Percentiles rank a stretch among this genome's conserved stretches.
These are phyloP conservation scores for Eucidaris tribuloides DNA, from an alignment of 35 echinoderm and acorn worm species.

Conservation along the genomic window DNA sequence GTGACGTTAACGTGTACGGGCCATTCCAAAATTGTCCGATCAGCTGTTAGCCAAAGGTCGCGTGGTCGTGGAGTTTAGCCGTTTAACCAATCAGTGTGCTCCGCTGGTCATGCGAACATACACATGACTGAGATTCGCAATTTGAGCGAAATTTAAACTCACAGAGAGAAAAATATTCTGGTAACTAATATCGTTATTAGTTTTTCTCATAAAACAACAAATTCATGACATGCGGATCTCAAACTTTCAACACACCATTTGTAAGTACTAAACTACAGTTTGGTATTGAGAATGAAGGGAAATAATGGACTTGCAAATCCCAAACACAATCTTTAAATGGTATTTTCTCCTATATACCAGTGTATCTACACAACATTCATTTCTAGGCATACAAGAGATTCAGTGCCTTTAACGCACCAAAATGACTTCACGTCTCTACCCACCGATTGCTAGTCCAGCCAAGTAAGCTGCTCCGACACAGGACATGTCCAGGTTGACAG, in stretches of 20 bases:
- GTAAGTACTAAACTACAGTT: not conserved
- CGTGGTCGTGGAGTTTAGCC: too few relatives aligned
- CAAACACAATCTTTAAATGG: not conserved
- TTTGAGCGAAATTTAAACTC: too few relatives aligned
- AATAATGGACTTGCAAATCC: not conserved
- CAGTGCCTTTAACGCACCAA: not conserved
- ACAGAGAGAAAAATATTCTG: not conserved
- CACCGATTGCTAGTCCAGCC: constrained; percentile 81
- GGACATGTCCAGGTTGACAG: constrained; percentile 79
- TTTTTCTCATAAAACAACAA: too few relatives aligned
- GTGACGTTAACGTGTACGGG: too few relatives aligned
- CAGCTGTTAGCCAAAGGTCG: too few relatives aligned
- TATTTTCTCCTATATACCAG: not conserved
- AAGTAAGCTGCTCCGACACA: constrained; percentile 90
- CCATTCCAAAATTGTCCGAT: too few relatives aligned
- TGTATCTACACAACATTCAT: not conserved
- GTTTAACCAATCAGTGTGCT: too few relatives aligned
- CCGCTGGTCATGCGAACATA: too few relatives aligned
- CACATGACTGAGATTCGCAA: too few relatives aligned
- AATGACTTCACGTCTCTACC: not conserved
- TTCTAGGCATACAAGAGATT: not conserved
- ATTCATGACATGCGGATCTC: too few relatives aligned
- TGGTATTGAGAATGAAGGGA: not conserved
- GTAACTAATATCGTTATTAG: too few relatives aligned
- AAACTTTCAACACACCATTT: too few relatives aligned